Evolutionary conservation across 2,797 vertebrate genomes (phyloP).

Genomic region (Alcedo quadribrachys): DNA sequence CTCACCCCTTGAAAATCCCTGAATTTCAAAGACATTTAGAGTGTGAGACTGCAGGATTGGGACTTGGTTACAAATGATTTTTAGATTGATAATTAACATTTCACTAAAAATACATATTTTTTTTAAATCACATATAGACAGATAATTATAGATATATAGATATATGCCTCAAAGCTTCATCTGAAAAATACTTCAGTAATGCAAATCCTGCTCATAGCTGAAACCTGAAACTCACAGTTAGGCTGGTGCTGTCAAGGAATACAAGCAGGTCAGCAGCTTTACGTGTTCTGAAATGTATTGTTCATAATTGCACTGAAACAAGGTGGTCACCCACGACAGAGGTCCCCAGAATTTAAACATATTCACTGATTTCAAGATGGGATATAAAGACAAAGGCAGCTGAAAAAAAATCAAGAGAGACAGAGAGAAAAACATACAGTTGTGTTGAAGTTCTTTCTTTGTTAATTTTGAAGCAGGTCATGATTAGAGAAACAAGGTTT

Average conservation of each 20-base stretch:
- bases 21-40: not conserved
- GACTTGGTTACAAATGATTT: not conserved
- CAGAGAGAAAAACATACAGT: not conserved
- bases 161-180: not conserved
- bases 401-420: constrained; percentile 17
- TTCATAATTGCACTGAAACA: constrained; percentile 81
- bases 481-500: not conserved
- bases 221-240: not conserved
- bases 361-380: constrained; percentile 76
- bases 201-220: not conserved
- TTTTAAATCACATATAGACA: not conserved
- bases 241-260: not conserved
- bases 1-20: not conserved
- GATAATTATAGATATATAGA: not conserved
- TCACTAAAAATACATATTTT: not conserved
- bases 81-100: not conserved
- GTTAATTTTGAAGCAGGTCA: not conserved
- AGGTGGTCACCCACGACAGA: constrained; percentile 80
- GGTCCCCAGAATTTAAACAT: constrained; percentile 84
- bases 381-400: constrained; percentile 73
- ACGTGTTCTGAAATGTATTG: constrained; percentile 82
- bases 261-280: not conserved
- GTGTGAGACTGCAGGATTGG: not conserved
- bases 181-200: not conserved
- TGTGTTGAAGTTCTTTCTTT: not conserved